Conservation (phyloP, 1,140 invertebrate species). For the Lanistes nyassanus region DNA sequence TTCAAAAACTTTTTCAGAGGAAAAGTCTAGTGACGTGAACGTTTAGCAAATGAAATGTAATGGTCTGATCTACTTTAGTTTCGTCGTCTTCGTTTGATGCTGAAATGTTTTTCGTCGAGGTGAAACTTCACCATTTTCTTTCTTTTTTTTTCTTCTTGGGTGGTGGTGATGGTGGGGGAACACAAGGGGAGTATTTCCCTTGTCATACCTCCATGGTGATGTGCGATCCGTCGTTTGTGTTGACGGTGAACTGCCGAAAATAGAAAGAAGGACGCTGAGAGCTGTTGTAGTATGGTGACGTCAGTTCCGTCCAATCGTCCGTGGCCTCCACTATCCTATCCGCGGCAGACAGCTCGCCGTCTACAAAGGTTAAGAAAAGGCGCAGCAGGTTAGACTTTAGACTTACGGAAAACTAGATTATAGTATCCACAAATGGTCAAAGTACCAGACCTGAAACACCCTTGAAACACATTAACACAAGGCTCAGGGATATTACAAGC, state of each 20-base stretch:
- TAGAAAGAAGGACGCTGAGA: background rate
- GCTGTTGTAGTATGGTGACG: slow-evolving; percentile 7
- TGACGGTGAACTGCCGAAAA: slow-evolving; percentile 10
- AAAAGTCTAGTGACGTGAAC: no score
- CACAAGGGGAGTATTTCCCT: background rate
- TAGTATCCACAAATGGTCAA: no score
- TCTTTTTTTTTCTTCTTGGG: no score
- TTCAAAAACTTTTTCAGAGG: no score
- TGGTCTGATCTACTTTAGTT: no score
- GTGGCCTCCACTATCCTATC: background rate
- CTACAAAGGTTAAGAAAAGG: background rate
- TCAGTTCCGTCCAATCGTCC: slow-evolving; percentile 8
- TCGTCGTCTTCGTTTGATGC: no score
- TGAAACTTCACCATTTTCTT: no score
- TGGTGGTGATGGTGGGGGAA: no score
- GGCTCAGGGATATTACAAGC: no score
- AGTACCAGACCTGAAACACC: background rate
- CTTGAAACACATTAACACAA: background rate
- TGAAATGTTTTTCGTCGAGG: no score
- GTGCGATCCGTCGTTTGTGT: slow-evolving; percentile 1
- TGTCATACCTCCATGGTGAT: slow-evolving; percentile 6
- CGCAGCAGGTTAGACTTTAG: background rate
- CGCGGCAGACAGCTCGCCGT: slow-evolving; percentile 1
- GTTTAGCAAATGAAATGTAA: no score
- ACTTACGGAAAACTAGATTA: no score